Base-by-base conservation (phyloP, 2,888 invertebrate genomes). In the Augiades crinisus region DNA sequence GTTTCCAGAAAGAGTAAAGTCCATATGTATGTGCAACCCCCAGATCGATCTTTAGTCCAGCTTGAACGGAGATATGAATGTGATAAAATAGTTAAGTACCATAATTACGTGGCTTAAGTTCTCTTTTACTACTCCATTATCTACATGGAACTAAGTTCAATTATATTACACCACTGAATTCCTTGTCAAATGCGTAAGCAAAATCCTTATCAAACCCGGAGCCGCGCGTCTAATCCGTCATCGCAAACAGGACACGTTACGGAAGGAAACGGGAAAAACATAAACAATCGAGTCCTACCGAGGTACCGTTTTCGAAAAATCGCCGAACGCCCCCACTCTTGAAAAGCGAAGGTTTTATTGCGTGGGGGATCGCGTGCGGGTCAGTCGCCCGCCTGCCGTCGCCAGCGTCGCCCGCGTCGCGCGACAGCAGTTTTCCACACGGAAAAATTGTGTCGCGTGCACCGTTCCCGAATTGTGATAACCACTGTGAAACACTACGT, bases 371-470 rank as follows among this genome's bases (percentile, higher is more conserved):
- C 63, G 65, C 62, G 59, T 65, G 60, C 63, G 53, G 45, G 70
- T 70, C 84, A 87, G 88, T 88, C 81, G 71, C 78, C 72, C 73
- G 75, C 67, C 66, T 65, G 81, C 83, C 78, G 78, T 74, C 78
- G 78, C 68, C 59, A 64, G 80, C 78, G 81, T 70, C 65, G 73
- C 62, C 66, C 77, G 83, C 78, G 81, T 71, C 76, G 77, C 82
- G 86, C 86, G 86, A 78, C 84, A 80, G 66, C 70, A 85, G 83
- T 85, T 87, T 84, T 81, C 68, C 62, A 55, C 57, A 67, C 72
- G 81, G 86, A 84, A 87, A 87, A 87, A 84, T 85, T 79, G 84
- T 86, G 86, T 81, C 86, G 86, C 81, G 85, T 75, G 57, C 31
- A 59, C 54, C 10, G 19, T 14, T 34, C 31, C 16, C 34, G 54